These are phyloP conservation scores for Patella caerulea DNA, from an alignment of 2,888 invertebrate genomes.

Conservation along the genomic window DNA sequence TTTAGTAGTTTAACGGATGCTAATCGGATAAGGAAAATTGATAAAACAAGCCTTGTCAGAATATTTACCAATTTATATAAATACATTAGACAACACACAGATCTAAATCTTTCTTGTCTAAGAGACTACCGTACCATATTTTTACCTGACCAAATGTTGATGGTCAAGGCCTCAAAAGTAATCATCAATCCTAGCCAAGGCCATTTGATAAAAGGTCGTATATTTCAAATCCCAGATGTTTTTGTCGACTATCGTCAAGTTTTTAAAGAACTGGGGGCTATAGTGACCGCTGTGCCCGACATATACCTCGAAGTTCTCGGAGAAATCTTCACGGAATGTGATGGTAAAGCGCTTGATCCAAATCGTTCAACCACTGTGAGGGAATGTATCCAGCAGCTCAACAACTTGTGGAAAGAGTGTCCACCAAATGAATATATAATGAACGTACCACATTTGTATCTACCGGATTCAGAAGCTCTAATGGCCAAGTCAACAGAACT, in stretches of 20 bases:
- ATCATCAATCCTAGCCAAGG: background rate
- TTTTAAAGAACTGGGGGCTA: conserved; percentile 46
- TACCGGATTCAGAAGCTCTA: conserved; percentile 12
- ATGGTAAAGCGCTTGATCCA: conserved; percentile 30
- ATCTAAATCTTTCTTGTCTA: background rate
- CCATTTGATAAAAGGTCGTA: background rate
- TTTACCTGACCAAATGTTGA: conserved; percentile 23
- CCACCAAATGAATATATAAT: too few species aligned
- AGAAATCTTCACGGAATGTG: conserved; percentile 29
- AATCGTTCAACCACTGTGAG: conserved; percentile 36
- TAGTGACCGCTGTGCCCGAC: conserved; percentile 33
- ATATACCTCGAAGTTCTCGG: conserved; percentile 45
- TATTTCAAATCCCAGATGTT: conserved; percentile 42
- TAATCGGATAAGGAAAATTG: background rate
- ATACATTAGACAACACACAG: background rate
- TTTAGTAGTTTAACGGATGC: background rate
- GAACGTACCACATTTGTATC: conserved; percentile 11
- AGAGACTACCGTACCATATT: background rate
- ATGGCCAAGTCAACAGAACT: conserved; percentile 27
- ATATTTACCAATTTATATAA: background rate
- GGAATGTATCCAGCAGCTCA: conserved; percentile 32
- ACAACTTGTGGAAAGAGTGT: conserved; percentile 5
- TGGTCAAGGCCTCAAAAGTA: conserved; percentile 26
- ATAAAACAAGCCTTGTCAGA: background rate
- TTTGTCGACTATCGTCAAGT: conserved; percentile 41